Evolutionary conservation across 1,140 invertebrate species (phyloP).

Genomic region (Pogonognathellus flavescens): DNA sequence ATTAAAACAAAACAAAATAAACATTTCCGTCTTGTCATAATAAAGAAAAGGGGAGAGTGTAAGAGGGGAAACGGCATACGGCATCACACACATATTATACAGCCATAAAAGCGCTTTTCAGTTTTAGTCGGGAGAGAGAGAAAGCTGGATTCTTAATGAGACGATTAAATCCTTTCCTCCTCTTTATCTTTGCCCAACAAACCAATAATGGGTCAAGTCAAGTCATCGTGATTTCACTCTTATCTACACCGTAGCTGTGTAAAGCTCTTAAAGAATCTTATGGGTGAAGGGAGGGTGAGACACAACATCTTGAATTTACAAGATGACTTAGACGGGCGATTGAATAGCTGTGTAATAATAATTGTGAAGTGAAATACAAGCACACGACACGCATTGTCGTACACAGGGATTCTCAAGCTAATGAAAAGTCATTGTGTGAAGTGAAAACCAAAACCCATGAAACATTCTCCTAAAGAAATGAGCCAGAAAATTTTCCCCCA

Average conservation of each 20-base stretch:
- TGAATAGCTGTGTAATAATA: neutral
- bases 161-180: neutral
- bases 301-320: neutral
- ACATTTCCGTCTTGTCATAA: constrained; percentile 45
- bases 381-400: neutral
- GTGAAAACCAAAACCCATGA: neutral
- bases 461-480: constrained; percentile 52
- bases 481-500: constrained; percentile 38
- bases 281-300: neutral
- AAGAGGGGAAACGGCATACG: neutral
- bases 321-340: neutral
- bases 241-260: neutral
- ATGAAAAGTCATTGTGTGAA: neutral
- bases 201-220: neutral
- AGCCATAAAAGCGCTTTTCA: neutral
- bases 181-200: neutral
- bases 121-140: neutral
- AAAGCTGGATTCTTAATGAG: neutral
- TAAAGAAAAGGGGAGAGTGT: neutral
- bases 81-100: neutral
- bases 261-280: neutral
- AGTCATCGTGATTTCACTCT: neutral
- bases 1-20: constrained; percentile 53
- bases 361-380: neutral
- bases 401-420: neutral